A percentile compares a stretch with the other conserved stretches of the same genome.
These are phyloP conservation scores for Geodia barretti DNA, from an alignment of 37 sponge, comb jelly and placozoan species.

Conservation along the genomic window DNA sequence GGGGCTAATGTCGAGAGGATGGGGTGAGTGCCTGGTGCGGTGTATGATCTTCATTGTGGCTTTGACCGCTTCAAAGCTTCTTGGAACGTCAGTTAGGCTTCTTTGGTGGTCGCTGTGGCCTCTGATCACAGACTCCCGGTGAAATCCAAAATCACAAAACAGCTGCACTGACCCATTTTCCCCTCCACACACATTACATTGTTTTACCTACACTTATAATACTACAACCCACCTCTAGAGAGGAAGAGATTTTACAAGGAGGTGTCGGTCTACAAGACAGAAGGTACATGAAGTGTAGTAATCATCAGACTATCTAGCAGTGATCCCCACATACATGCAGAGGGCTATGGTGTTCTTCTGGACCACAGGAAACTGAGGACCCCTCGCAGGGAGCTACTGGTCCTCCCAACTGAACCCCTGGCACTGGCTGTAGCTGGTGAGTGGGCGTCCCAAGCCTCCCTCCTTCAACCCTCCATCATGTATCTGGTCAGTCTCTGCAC, in stretches of 20 bases:
- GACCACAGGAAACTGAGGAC: conserved; percentile 70
- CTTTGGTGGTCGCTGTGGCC: no score
- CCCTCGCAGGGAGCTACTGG: conserved; percentile 47
- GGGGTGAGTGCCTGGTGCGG: conserved; percentile 49
- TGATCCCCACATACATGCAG: background rate
- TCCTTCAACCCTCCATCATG: conserved; percentile 73
- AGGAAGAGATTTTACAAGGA: conserved; percentile 75
- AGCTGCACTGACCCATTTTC: no score
- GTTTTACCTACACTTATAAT: background rate
- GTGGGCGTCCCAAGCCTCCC: conserved; percentile 58
- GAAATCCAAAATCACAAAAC: no score
- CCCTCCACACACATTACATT: no score
- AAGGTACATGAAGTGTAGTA: conserved; percentile 2
- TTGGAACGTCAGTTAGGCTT: no score
- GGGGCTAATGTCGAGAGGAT: conserved; percentile 35
- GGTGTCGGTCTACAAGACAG: conserved; percentile 31
- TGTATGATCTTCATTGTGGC: no score
- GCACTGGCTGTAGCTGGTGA: conserved; percentile 81
- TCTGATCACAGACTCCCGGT: no score
- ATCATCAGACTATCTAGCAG: background rate
- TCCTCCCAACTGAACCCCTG: conserved; percentile 66
- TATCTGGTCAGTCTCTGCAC: conserved; percentile 68
- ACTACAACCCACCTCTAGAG: conserved; percentile 19
- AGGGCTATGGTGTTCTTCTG: conserved; percentile 49
- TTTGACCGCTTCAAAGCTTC: no score